Evolutionary conservation across 2,113 vertebrate genomes (phyloP).

Genomic region (Perca fluviatilis): DNA sequence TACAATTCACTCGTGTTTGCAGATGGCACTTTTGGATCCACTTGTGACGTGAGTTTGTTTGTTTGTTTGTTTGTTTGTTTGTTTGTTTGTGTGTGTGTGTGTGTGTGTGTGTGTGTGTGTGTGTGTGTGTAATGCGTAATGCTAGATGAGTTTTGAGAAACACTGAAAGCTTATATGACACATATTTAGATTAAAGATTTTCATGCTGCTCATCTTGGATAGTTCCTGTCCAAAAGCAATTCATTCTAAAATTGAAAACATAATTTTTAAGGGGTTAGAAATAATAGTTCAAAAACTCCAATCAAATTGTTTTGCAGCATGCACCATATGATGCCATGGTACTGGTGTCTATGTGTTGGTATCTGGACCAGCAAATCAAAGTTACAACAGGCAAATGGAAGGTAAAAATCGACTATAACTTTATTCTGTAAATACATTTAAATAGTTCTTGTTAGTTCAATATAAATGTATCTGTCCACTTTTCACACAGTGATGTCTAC

Average conservation of each 20-base stretch:
- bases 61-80: no score
- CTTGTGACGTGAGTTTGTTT: slow-evolving; percentile 91
- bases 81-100: not conserved
- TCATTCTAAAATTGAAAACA: not conserved
- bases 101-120: not conserved
- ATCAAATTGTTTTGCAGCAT: slow-evolving; percentile 85
- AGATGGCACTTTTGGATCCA: slow-evolving; percentile 89
- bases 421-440: not conserved
- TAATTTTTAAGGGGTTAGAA: not conserved
- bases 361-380: slow-evolving; percentile 87
- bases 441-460: not conserved
- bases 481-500: slow-evolving; percentile 4
- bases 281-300: not conserved
- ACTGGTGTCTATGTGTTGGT: slow-evolving; percentile 86
- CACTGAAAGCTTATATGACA: not conserved
- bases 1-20: slow-evolving; percentile 89
- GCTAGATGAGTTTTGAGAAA: not conserved
- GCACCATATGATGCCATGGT: slow-evolving; percentile 95
- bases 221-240: not conserved
- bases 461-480: not conserved
- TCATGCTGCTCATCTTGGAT: not conserved
- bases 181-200: not conserved
- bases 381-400: slow-evolving; percentile 92
- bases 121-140: not conserved
- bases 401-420: slow-evolving; percentile 80